Evolutionary conservation across 2,888 invertebrate species (phyloP).

Genomic region (Chironomus riparius): DNA sequence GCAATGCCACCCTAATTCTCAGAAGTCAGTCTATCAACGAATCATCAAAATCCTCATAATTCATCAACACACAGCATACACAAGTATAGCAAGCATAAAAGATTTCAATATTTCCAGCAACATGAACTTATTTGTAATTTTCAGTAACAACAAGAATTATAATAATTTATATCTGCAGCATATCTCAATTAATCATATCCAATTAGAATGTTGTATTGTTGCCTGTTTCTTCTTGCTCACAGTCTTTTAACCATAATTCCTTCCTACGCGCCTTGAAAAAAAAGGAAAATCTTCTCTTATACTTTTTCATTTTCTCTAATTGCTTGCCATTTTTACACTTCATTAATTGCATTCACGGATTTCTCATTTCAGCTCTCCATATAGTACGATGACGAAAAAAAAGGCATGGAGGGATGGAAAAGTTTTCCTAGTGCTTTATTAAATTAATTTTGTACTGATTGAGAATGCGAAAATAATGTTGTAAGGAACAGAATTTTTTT

Average conservation of each 20-base stretch:
- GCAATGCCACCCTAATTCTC: too few relatives aligned
- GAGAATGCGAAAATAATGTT: neutral
- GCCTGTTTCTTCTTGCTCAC: neutral
- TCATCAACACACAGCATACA: too few relatives aligned
- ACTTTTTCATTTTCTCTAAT: neutral
- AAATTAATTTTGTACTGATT: constrained; percentile 9
- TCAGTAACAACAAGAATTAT: neutral
- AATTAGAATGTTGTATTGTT: neutral
- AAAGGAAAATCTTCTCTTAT: neutral
- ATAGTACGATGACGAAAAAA: neutral
- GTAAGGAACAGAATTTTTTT: too few relatives aligned
- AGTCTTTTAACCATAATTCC: neutral
- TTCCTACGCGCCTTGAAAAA: neutral
- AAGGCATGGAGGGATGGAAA: neutral
- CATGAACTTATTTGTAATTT: too few relatives aligned
- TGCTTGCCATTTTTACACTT: constrained; percentile 8
- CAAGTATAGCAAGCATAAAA: too few relatives aligned
- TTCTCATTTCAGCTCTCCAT: neutral
- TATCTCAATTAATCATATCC: constrained; percentile 6
- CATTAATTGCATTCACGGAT: constrained; percentile 7
- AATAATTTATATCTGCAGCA: neutral
- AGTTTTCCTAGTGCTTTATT: neutral
- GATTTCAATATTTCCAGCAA: too few relatives aligned
- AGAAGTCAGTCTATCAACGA: too few relatives aligned
- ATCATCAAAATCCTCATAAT: too few relatives aligned